Evolutionary conservation across 2,888 invertebrate species (phyloP).

Genomic region (Sussaba pulchella): DNA sequence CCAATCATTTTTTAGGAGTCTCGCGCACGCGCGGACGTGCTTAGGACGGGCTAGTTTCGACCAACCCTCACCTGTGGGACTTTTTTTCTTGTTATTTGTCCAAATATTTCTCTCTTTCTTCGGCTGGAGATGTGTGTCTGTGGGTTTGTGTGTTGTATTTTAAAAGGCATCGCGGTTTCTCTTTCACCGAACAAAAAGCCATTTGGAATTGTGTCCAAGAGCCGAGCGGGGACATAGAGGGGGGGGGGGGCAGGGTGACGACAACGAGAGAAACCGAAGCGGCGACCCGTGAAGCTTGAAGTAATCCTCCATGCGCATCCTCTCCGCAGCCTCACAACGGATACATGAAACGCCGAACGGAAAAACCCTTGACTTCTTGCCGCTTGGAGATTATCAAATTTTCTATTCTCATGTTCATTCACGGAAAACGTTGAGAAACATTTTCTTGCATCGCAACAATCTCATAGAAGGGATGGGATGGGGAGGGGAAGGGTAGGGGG

Average conservation of each 20-base stretch:
- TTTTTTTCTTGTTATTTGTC: no score
- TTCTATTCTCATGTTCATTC: no score
- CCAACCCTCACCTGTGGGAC: no score
- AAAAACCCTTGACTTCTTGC: constrained; percentile 68
- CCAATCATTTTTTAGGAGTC: no score
- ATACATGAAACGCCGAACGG: constrained; percentile 39
- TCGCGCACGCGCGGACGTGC: no score
- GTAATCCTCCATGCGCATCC: constrained; percentile 70
- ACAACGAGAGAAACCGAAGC: constrained; percentile 59
- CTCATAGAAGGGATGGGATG: no score
- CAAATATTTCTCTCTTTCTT: no score
- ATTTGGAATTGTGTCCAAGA: not conserved
- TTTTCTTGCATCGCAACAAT: not conserved
- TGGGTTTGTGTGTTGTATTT: no score
- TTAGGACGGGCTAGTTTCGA: no score
- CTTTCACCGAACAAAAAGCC: constrained; percentile 47
- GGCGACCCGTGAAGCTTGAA: constrained; percentile 67
- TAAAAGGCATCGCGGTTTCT: constrained; percentile 11
- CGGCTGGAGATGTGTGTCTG: no score
- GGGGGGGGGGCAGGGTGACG: constrained; percentile 55
- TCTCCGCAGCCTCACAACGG: constrained; percentile 65
- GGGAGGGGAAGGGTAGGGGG: no score
- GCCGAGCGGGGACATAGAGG: constrained; percentile 54
- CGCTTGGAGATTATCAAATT: not conserved
- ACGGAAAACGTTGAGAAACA: not conserved